phyloP scores from a whole-genome alignment of 2,888 invertebrate species.

The Graphium colonna region DNA sequence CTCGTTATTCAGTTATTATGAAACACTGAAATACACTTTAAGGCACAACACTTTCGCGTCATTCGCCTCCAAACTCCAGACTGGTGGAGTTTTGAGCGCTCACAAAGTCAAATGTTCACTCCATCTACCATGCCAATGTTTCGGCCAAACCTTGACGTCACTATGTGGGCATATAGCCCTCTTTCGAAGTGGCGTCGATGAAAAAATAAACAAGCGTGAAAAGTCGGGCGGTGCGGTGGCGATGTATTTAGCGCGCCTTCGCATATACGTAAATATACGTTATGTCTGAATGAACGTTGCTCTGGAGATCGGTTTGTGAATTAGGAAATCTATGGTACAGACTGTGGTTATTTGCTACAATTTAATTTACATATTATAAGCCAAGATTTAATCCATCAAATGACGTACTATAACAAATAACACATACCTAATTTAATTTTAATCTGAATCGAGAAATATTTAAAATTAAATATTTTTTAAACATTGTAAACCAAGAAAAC shows the following conservation, averaged over 20 bases:
- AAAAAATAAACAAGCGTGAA: constrained; percentile 33
- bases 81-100: constrained; percentile 67
- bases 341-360: neutral
- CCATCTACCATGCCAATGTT: constrained; percentile 76
- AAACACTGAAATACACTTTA: constrained; percentile 9
- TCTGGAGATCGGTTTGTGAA: neutral
- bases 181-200: constrained; percentile 42
- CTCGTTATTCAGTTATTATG: neutral
- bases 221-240: constrained; percentile 2
- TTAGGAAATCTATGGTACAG: neutral
- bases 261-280: constrained; percentile 4
- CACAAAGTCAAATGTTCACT: constrained; percentile 67
- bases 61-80: constrained; percentile 65
- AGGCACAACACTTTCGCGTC: constrained; percentile 43
- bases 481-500: no score
- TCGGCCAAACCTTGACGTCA: constrained; percentile 73
- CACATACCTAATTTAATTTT: no score
- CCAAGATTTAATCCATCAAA: no score
- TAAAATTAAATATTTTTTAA: no score
- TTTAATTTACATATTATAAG: no score
- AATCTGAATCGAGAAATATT: no score
- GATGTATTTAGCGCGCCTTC: constrained; percentile 18
- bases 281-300: constrained; percentile 8
- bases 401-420: no score
- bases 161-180: constrained; percentile 44